Percentiles rank a stretch among this genome's conserved stretches.
Evolutionary conservation across 1,140 invertebrate genomes (phyloP).

Genomic region (Drosophila nikananu): DNA sequence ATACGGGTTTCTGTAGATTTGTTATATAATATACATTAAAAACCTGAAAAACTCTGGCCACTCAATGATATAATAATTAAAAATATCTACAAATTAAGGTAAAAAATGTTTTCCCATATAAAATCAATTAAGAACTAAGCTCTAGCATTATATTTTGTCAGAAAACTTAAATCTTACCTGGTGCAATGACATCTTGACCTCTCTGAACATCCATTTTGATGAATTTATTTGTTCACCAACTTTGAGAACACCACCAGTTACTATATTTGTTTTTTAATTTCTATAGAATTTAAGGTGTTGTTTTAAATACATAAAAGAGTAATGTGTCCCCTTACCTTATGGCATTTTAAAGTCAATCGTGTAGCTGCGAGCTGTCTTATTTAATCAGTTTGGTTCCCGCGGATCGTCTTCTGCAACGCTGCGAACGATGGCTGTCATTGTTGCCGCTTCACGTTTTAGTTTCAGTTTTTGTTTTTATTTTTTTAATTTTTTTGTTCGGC

Average conservation of each 20-base stretch:
- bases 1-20: background rate
- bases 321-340: background rate
- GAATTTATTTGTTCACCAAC: too few species aligned
- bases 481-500: background rate
- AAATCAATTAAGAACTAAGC: background rate
- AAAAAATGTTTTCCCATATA: background rate
- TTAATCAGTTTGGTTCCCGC: slow-evolving; percentile 21
- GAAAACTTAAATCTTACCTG: background rate
- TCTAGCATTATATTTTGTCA: background rate
- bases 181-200: background rate
- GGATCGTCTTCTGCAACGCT: slow-evolving; percentile 12
- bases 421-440: slow-evolving; percentile 47
- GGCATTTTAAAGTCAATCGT: slow-evolving; percentile 11
- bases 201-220: background rate
- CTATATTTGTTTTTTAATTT: background rate
- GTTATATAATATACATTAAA: background rate
- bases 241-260: background rate
- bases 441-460: slow-evolving; percentile 25
- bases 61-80: background rate
- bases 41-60: background rate
- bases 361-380: slow-evolving; percentile 15
- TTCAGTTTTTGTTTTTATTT: slow-evolving; percentile 5
- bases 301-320: background rate
- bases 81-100: background rate
- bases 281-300: too few species aligned